Conservation (phyloP, 2,797 vertebrate genomes). For the Chanos chanos region DNA sequence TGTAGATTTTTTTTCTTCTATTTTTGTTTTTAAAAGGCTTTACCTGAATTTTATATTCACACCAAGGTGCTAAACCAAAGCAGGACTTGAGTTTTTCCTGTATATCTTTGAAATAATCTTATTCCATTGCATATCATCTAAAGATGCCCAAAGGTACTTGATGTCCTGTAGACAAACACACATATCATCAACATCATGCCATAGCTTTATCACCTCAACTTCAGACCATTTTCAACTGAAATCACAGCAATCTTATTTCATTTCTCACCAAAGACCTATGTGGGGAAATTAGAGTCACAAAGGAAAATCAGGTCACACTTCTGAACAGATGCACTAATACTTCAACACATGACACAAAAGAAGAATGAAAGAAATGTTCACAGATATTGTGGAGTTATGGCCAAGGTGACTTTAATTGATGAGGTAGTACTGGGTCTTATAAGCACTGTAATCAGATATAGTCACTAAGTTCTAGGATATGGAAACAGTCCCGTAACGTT, state of each 20-base stretch:
- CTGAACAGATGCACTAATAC: slow-evolving; percentile 22
- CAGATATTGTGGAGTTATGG: background rate
- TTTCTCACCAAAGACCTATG: too few species aligned
- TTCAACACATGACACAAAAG: background rate
- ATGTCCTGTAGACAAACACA: slow-evolving; percentile 1
- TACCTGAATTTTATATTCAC: slow-evolving; percentile 25
- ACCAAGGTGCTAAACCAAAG: slow-evolving; percentile 47
- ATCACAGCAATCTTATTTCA: too few species aligned
- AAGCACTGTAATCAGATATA: slow-evolving; percentile 21
- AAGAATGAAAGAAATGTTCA: slow-evolving; percentile 7
- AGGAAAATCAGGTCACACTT: too few species aligned
- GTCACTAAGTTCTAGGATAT: slow-evolving; percentile 6
- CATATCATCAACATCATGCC: background rate
- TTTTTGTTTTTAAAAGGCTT: slow-evolving; percentile 18
- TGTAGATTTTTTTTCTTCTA: slow-evolving; percentile 15
- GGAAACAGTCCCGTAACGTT: slow-evolving; percentile 2
- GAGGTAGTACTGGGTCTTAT: background rate
- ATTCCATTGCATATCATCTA: slow-evolving; percentile 15
- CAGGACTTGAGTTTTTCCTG: slow-evolving; percentile 42
- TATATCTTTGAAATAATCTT: slow-evolving; percentile 25
- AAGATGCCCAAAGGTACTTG: slow-evolving; percentile 17
- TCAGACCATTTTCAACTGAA: background rate
- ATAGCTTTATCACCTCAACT: background rate
- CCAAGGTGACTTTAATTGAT: slow-evolving; percentile 4
- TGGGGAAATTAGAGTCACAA: too few species aligned